phyloP scores from a whole-genome alignment of 2,888 invertebrate species.

The Caenorhabditis zanzibari region DNA sequence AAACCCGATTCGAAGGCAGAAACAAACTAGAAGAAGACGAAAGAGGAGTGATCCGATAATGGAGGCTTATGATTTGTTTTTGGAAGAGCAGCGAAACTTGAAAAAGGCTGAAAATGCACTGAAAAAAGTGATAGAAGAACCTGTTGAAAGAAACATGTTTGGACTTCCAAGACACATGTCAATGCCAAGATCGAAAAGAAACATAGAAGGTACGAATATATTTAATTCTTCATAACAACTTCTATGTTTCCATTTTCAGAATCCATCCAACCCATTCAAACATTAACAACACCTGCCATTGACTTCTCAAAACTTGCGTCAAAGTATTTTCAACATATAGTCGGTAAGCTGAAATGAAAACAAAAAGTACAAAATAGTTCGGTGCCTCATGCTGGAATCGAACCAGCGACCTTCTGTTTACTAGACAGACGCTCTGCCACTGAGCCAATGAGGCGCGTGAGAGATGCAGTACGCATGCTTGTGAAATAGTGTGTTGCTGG shows the following conservation, averaged over 20 bases:
- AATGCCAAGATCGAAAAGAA: conserved; percentile 40
- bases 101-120: conserved; percentile 59
- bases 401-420: conserved; percentile 82
- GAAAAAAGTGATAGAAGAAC: conserved; percentile 30
- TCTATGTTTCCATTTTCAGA: conserved; percentile 8
- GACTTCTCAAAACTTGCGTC: conserved; percentile 45
- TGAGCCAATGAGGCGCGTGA: conserved; percentile 76
- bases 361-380: conserved; percentile 45
- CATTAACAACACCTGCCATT: conserved; percentile 24
- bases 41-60: conserved; percentile 59
- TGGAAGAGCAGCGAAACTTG: conserved; percentile 65
- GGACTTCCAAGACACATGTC: conserved; percentile 56
- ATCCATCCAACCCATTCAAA: not conserved
- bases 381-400: conserved; percentile 79
- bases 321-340: conserved; percentile 54
- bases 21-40: not conserved
- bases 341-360: not conserved
- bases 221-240: not conserved
- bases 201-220: conserved; percentile 8
- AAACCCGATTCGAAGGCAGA: conserved; percentile 69
- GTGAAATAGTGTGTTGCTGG: conserved; percentile 3
- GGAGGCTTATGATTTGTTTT: conserved; percentile 68
- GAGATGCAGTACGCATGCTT: not conserved
- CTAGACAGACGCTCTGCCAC: conserved; percentile 82
- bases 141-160: conserved; percentile 48